These are phyloP conservation scores for Poecilia wingei DNA, from an alignment of 2,797 vertebrate genomes.

Conservation along the genomic window DNA sequence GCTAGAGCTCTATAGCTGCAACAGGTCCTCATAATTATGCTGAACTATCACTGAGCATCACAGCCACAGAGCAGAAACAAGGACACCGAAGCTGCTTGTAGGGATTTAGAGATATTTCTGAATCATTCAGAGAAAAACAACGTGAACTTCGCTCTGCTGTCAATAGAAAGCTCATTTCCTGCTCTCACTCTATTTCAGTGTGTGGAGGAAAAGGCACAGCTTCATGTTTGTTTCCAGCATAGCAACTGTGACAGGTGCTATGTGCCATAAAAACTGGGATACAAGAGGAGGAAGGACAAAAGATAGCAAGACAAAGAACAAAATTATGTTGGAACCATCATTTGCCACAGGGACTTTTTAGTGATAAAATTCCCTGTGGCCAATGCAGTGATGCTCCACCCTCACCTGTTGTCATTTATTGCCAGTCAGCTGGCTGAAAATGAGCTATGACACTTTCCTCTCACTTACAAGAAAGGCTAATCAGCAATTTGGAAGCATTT, in stretches of 20 bases:
- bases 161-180: slow-evolving; percentile 72
- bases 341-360: background rate
- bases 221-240: slow-evolving; percentile 61
- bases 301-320: background rate
- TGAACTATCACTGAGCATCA: background rate
- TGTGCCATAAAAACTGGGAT: slow-evolving; percentile 52
- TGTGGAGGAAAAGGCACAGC: slow-evolving; percentile 25
- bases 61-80: background rate
- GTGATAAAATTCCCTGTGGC: slow-evolving; percentile 30
- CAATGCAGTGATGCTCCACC: background rate
- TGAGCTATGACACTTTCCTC: background rate
- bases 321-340: slow-evolving; percentile 1
- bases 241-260: slow-evolving; percentile 67
- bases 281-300: slow-evolving; percentile 16
- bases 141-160: slow-evolving; percentile 62
- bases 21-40: background rate
- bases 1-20: background rate
- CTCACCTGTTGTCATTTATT: background rate
- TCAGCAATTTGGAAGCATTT: background rate
- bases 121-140: slow-evolving; percentile 41
- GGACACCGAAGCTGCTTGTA: background rate
- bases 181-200: slow-evolving; percentile 33
- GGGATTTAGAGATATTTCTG: slow-evolving; percentile 1
- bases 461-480: background rate
- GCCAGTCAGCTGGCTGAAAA: background rate